phyloP scores from a whole-genome alignment of 1,140 invertebrate species.

The Drosophila sturtevanti region DNA sequence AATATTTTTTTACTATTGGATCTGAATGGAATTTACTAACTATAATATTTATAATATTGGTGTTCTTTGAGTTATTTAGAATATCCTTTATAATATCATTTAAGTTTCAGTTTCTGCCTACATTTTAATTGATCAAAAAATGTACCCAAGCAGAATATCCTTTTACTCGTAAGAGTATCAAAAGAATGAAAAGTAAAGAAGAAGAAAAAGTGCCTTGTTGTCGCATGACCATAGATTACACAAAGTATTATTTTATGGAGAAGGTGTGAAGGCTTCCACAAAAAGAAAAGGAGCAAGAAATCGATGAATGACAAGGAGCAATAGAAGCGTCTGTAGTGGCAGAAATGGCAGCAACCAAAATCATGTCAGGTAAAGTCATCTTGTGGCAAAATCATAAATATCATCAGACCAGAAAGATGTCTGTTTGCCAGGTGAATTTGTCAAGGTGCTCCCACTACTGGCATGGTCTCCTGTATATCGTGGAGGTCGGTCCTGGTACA shows the following conservation, averaged over 20 bases:
- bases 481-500: constrained; percentile 12
- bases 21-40: too few species aligned
- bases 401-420: constrained; percentile 24
- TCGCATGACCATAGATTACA: constrained; percentile 67
- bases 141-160: too few species aligned
- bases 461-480: background rate
- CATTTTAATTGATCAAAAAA: too few species aligned
- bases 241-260: constrained; percentile 39
- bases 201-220: constrained; percentile 43
- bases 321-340: background rate
- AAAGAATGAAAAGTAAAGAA: background rate
- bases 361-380: constrained; percentile 31
- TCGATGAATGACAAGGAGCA: constrained; percentile 32
- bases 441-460: constrained; percentile 25
- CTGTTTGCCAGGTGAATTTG: constrained; percentile 73
- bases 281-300: background rate
- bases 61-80: too few species aligned
- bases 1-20: too few species aligned
- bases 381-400: constrained; percentile 73
- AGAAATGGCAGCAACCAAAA: background rate
- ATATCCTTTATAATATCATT: too few species aligned
- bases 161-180: background rate
- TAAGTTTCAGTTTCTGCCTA: too few species aligned
- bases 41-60: too few species aligned
- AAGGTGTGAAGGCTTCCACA: constrained; percentile 10